A percentile compares a stretch with the other conserved stretches of the same genome.
These are phyloP conservation scores for Lithodes maja DNA, from an alignment of 2,888 invertebrate species.

Conservation along the genomic window DNA sequence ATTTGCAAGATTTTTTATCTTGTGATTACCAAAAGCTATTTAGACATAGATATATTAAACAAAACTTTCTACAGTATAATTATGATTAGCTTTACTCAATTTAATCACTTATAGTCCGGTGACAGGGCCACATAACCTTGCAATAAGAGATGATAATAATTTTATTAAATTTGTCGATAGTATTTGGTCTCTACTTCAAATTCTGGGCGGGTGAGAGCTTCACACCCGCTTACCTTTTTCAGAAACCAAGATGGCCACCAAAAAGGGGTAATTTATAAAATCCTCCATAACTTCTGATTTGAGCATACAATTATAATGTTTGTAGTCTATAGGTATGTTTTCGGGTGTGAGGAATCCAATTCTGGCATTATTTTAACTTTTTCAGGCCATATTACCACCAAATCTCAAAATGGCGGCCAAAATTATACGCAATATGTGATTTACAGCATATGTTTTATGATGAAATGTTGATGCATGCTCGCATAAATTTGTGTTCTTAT, in stretches of 20 bases:
- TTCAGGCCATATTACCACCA: neutral
- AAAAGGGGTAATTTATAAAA: slow-evolving; percentile 12
- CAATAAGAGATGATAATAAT: neutral
- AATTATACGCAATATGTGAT: neutral
- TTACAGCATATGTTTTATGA: no score
- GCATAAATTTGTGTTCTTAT: no score
- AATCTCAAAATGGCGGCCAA: slow-evolving; percentile 8
- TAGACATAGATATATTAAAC: no score
- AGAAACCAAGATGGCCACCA: slow-evolving; percentile 16
- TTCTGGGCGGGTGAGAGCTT: slow-evolving; percentile 23
- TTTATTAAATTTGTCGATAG: slow-evolving; percentile 12
- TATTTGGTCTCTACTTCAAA: neutral
- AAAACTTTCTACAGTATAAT: no score
- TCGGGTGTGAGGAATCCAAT: slow-evolving; percentile 20
- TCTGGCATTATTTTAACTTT: slow-evolving; percentile 13
- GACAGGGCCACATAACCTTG: neutral
- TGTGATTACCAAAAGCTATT: no score
- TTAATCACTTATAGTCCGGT: slow-evolving; percentile 14
- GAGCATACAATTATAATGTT: slow-evolving; percentile 15
- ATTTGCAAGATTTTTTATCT: no score
- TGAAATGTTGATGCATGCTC: no score
- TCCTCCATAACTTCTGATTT: slow-evolving; percentile 4
- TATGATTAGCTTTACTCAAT: no score
- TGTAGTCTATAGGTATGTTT: slow-evolving; percentile 22
- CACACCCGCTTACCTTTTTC: slow-evolving; percentile 25